A percentile compares a stretch with the other conserved stretches of the same genome.
Conservation (phyloP, 2,888 invertebrate species). For the Scaptodrosophila latifasciaeformis region DNA sequence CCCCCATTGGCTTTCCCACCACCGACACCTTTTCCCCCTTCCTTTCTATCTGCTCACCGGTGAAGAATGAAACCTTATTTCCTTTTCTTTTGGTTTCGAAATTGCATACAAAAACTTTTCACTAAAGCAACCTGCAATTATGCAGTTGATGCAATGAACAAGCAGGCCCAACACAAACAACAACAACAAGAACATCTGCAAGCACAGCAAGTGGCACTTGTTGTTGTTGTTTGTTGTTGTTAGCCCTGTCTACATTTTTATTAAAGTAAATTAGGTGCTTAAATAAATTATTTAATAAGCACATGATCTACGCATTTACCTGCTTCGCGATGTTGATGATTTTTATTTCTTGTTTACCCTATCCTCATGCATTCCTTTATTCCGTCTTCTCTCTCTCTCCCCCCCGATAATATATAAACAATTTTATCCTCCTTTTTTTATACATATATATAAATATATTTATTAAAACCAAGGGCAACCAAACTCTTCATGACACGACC, state of each 20-base stretch:
- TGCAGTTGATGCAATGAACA: constrained; percentile 30
- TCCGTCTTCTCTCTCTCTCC: neutral
- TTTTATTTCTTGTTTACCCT: constrained; percentile 1
- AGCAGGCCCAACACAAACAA: neutral
- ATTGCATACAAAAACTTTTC: neutral
- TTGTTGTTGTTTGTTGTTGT: constrained; percentile 19
- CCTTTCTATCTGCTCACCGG: no score
- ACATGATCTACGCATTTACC: constrained; percentile 58
- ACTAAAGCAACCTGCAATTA: constrained; percentile 37
- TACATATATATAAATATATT: neutral
- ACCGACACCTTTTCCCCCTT: no score
- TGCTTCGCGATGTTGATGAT: constrained; percentile 13
- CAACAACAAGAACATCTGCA: neutral
- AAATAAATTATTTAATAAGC: constrained; percentile 75
- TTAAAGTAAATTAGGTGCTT: constrained; percentile 71
- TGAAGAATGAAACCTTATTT: no score
- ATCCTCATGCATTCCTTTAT: neutral
- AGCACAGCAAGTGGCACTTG: constrained; percentile 1
- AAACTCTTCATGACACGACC: constrained; percentile 39
- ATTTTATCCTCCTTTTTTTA: no score
- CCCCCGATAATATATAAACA: no score
- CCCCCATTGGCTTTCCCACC: neutral
- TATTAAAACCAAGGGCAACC: constrained; percentile 54
- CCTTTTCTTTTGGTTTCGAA: neutral
- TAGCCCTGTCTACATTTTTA: constrained; percentile 57